These are phyloP conservation scores for Gnathonemus longibarbis DNA, from an alignment of 2,113 vertebrate genomes.

Conservation along the genomic window DNA sequence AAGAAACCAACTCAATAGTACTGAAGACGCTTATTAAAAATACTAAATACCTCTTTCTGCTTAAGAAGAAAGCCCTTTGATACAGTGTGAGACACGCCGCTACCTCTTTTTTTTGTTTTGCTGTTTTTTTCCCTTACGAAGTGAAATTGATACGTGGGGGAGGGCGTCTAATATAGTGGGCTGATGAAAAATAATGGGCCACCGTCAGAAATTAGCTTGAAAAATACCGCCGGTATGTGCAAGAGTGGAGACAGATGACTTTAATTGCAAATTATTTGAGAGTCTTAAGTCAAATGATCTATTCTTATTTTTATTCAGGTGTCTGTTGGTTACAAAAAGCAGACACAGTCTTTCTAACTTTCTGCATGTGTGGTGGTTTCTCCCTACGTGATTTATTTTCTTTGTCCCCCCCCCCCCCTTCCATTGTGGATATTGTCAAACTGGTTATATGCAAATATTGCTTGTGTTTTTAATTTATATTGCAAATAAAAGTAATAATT, in stretches of 20 bases:
- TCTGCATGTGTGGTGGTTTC: background rate
- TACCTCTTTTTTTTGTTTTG: slow-evolving; percentile 67
- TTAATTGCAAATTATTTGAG: slow-evolving; percentile 59
- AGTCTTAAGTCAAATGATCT: slow-evolving; percentile 19
- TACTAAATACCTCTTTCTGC: slow-evolving; percentile 93
- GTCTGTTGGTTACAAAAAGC: background rate
- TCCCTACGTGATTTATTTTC: background rate
- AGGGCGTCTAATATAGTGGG: slow-evolving; percentile 48
- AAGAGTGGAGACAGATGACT: slow-evolving; percentile 55
- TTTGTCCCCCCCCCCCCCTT: background rate
- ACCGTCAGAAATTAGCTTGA: slow-evolving; percentile 67
- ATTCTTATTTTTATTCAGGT: slow-evolving; percentile 20
- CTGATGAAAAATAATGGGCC: slow-evolving; percentile 71
- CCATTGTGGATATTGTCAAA: background rate
- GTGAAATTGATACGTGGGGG: slow-evolving; percentile 67
- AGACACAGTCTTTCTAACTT: background rate
- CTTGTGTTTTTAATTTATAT: background rate
- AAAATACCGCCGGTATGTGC: slow-evolving; percentile 44
- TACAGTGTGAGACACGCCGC: slow-evolving; percentile 72
- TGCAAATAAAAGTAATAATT: background rate
- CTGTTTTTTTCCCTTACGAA: slow-evolving; percentile 38
- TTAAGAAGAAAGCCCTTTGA: slow-evolving; percentile 66
- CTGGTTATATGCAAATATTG: background rate
- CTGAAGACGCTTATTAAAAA: slow-evolving; percentile 99
- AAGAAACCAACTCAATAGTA: slow-evolving; percentile 99